These are phyloP conservation scores for Bombyx huttoni DNA, from an alignment of 2,888 invertebrate species.

Conservation along the genomic window DNA sequence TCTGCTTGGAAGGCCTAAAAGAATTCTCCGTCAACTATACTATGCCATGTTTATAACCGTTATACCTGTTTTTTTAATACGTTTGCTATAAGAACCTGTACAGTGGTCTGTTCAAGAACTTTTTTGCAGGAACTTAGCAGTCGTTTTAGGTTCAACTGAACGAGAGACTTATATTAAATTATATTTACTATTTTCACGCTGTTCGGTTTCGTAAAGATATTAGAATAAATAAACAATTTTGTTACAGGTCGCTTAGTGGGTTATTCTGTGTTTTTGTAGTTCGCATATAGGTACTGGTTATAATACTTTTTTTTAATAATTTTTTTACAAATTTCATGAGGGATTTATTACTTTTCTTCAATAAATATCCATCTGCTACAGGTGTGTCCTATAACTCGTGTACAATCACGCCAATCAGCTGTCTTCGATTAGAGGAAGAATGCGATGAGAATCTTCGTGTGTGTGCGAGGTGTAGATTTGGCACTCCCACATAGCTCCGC, in stretches of 20 bases:
- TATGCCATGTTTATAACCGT: constrained; percentile 19
- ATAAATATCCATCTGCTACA: neutral
- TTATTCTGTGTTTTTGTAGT: too few relatives aligned
- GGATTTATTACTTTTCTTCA: constrained; percentile 1
- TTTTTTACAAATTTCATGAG: neutral
- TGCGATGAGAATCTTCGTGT: constrained; percentile 25
- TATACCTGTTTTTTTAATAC: constrained; percentile 16
- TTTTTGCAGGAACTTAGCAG: neutral
- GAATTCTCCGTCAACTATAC: constrained; percentile 10
- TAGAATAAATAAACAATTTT: too few relatives aligned
- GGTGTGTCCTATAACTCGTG: constrained; percentile 6
- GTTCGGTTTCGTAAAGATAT: too few relatives aligned
- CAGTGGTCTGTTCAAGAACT: neutral
- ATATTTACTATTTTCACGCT: too few relatives aligned
- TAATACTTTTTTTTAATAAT: too few relatives aligned
- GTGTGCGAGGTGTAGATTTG: constrained; percentile 29
- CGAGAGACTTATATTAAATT: too few relatives aligned
- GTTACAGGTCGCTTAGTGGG: too few relatives aligned
- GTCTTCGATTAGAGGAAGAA: constrained; percentile 33
- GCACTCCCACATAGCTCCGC: constrained; percentile 30
- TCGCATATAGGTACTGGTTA: too few relatives aligned
- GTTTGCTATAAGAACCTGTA: constrained; percentile 7
- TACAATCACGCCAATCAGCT: constrained; percentile 34
- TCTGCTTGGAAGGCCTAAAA: constrained; percentile 19
- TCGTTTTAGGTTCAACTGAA: neutral